Evolutionary conservation across 2,888 invertebrate species (phyloP).

Genomic region (Leptinotarsa juncta): DNA sequence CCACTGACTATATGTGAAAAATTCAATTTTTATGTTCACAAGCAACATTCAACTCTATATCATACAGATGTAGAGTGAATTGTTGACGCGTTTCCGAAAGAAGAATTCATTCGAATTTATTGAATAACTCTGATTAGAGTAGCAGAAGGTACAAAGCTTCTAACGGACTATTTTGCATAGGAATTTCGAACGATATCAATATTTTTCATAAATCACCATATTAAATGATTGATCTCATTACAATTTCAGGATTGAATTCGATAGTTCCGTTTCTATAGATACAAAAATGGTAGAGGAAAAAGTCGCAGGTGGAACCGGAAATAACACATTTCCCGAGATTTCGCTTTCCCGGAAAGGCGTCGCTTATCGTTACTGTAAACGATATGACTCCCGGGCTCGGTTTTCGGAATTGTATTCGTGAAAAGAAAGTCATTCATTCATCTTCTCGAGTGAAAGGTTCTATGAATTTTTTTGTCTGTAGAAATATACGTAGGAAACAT

Average conservation of each 20-base stretch:
- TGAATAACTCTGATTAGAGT: no score
- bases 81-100: no score
- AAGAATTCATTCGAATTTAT: no score
- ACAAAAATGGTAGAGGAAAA: background rate
- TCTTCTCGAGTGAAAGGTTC: background rate
- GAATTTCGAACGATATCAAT: background rate
- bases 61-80: no score
- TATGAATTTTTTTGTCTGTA: background rate
- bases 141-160: no score
- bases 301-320: constrained; percentile 4
- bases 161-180: no score
- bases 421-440: background rate
- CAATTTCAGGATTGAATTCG: background rate
- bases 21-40: no score
- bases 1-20: no score
- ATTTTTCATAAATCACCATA: background rate
- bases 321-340: constrained; percentile 22
- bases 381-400: constrained; percentile 17
- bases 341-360: constrained; percentile 6
- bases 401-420: background rate
- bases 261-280: background rate
- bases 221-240: no score
- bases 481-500: background rate
- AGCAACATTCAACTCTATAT: no score
- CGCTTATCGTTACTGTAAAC: constrained; percentile 21